phyloP scores from a whole-genome alignment of 2,113 vertebrate species.

The Chaenocephalus aceratus region DNA sequence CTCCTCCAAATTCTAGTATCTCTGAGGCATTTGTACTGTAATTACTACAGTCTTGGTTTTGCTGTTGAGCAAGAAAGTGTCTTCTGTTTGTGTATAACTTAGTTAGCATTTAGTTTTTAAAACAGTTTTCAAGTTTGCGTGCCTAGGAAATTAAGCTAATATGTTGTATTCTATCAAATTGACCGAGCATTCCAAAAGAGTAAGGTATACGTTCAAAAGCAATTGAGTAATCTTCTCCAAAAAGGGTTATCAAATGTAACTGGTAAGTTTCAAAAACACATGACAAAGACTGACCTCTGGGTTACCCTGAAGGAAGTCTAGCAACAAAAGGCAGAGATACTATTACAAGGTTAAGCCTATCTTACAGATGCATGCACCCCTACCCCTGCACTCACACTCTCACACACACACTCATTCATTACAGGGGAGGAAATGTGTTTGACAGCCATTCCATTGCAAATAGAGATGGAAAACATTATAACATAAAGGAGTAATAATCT shows the following conservation, averaged over 20 bases:
- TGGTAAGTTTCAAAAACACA: slow-evolving; percentile 68
- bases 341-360: slow-evolving; percentile 62
- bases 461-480: slow-evolving; percentile 35
- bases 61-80: slow-evolving; percentile 42
- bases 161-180: not conserved
- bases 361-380: slow-evolving; percentile 40
- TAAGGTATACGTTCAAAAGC: slow-evolving; percentile 33
- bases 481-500: slow-evolving; percentile 48
- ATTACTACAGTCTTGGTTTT: slow-evolving; percentile 44
- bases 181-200: not conserved
- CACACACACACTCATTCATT: slow-evolving; percentile 34
- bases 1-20: slow-evolving; percentile 24
- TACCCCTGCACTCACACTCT: not conserved
- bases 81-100: slow-evolving; percentile 20
- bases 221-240: slow-evolving; percentile 37
- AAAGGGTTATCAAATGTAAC: slow-evolving; percentile 30
- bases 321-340: slow-evolving; percentile 70
- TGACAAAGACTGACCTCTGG: slow-evolving; percentile 66
- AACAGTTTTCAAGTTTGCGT: slow-evolving; percentile 7
- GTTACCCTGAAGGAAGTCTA: slow-evolving; percentile 61
- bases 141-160: not conserved
- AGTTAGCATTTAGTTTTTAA: slow-evolving; percentile 18
- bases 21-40: slow-evolving; percentile 33
- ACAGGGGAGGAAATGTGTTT: slow-evolving; percentile 43
- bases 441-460: slow-evolving; percentile 39